phyloP scores from a whole-genome alignment of 2,888 invertebrate species.

The Lamellibrachia columna region DNA sequence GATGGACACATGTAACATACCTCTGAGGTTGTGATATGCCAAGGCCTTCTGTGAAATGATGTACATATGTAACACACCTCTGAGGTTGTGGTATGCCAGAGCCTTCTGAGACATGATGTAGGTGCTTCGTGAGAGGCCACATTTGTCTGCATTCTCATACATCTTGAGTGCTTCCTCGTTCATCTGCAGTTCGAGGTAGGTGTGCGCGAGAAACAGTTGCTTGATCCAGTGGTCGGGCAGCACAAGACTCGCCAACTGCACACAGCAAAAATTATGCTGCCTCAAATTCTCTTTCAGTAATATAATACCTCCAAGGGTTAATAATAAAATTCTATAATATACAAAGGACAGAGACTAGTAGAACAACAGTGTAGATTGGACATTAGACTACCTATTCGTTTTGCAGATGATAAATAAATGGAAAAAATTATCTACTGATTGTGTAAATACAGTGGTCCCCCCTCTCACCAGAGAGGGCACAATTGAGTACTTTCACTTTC shows the following conservation, averaged over 20 bases:
- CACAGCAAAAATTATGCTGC: background rate
- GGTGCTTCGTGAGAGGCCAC: conserved; percentile 87
- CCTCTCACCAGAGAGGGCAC: too few species aligned
- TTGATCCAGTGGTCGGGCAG: conserved; percentile 91
- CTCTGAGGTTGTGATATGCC: background rate
- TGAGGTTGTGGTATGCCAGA: conserved; percentile 88
- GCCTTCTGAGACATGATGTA: conserved; percentile 93
- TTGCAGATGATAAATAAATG: too few species aligned
- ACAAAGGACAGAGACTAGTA: too few species aligned
- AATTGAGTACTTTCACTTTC: too few species aligned
- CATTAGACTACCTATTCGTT: too few species aligned
- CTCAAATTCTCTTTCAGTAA: too few species aligned
- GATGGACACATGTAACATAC: background rate
- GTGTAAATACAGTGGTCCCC: too few species aligned
- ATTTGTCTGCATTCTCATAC: conserved; percentile 78
- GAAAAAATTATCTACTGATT: too few species aligned
- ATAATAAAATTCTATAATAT: too few species aligned
- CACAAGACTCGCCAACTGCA: conserved; percentile 66
- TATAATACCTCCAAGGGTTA: too few species aligned
- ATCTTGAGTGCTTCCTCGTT: conserved; percentile 89
- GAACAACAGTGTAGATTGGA: too few species aligned
- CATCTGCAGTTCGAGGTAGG: conserved; percentile 87
- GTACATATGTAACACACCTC: conserved; percentile 68
- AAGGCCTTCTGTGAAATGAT: background rate
- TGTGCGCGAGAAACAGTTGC: conserved; percentile 89